Percentiles rank a stretch among this genome's conserved stretches.
Evolutionary conservation across 2,797 vertebrate species (phyloP).

Genomic region (Calcarius lapponicus): DNA sequence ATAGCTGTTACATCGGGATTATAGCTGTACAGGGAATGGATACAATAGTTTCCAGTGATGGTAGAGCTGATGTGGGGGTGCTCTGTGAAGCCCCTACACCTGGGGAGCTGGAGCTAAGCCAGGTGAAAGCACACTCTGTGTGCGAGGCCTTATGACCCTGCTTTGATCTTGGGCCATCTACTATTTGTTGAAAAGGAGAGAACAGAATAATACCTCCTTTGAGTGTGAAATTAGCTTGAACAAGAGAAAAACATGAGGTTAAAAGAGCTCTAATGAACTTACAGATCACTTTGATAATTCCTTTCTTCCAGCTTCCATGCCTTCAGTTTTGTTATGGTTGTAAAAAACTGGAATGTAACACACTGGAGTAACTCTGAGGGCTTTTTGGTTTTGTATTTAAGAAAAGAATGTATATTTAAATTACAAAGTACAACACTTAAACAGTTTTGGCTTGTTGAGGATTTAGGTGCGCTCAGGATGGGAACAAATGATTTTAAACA

Average conservation of each 20-base stretch:
- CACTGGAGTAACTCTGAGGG: not conserved
- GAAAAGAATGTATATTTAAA: rapidly evolving
- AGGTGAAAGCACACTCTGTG: rapidly evolving
- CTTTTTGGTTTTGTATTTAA: not conserved
- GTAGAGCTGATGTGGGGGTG: not conserved
- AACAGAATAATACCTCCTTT: not conserved
- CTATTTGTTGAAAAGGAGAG: not conserved
- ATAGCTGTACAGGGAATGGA: not conserved
- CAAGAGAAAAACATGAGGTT: not conserved
- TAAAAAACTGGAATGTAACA: not conserved
- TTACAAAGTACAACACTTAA: not conserved
- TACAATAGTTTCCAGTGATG: rapidly evolving
- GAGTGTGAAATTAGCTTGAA: not conserved
- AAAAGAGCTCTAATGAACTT: not conserved
- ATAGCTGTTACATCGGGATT: not conserved
- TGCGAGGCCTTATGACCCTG: rapidly evolving
- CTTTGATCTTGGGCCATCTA: not conserved
- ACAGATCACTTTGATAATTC: not conserved
- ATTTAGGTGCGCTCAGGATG: not conserved
- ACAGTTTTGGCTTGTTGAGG: not conserved
- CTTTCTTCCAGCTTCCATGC: not conserved
- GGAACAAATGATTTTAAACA: not conserved
- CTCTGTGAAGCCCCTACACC: not conserved
- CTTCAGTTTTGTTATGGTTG: not conserved
- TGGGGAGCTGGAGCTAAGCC: not conserved